Conservation (phyloP, 2,113 vertebrate genomes). For the Oryzias celebensis region DNA sequence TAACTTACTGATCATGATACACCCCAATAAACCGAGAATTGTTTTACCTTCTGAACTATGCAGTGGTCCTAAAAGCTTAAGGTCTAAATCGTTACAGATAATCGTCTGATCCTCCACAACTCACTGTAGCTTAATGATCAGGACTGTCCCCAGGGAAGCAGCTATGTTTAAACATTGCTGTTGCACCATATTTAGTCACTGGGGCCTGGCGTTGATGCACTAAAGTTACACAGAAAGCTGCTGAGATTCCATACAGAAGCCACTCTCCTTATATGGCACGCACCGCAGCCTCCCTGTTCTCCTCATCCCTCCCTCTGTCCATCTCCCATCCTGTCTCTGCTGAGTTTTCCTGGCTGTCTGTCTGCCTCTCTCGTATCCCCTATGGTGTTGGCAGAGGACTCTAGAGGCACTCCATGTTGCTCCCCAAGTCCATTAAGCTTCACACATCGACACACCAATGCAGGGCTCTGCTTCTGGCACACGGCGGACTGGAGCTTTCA, state of each 20-base stretch:
- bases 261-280: conserved; percentile 83
- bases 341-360: conserved; percentile 12
- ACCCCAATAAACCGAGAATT: not conserved
- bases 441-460: conserved; percentile 23
- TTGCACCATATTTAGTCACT: conserved; percentile 98
- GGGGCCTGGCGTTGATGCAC: conserved; percentile 68
- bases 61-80: not conserved
- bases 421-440: conserved; percentile 24
- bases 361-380: conserved; percentile 5
- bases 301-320: conserved; percentile 49
- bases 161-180: conserved; percentile 68
- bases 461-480: conserved; percentile 29
- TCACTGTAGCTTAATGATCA: conserved; percentile 56
- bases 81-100: not conserved
- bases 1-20: not conserved
- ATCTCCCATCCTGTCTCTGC: conserved; percentile 29
- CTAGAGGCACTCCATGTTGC: conserved; percentile 29
- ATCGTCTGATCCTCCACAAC: conserved; percentile 7
- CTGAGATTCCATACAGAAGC: conserved; percentile 76
- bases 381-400: conserved; percentile 46
- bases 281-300: conserved; percentile 60
- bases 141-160: conserved; percentile 47
- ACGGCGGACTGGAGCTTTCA: conserved; percentile 49
- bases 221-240: conserved; percentile 82
- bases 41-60: not conserved